phyloP scores from a whole-genome alignment of 2,113 vertebrate species.

The Tyrannus savana region DNA sequence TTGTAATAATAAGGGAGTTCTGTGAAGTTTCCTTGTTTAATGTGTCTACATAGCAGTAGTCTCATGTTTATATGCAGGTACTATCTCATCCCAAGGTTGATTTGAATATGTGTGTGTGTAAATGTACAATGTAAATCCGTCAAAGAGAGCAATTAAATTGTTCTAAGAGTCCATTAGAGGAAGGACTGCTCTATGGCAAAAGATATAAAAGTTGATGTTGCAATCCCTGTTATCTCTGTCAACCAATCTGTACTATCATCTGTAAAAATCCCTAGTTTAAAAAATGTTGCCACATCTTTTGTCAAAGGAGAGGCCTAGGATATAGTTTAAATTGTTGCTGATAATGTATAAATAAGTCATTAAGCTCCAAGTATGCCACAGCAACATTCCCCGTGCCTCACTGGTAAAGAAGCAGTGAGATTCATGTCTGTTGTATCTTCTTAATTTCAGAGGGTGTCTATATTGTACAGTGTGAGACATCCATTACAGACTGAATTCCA shows the following conservation, averaged over 20 bases:
- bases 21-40: not conserved
- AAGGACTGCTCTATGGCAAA: not conserved
- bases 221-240: not conserved
- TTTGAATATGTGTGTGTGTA: not conserved
- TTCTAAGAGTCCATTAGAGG: not conserved
- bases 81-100: not conserved
- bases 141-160: not conserved
- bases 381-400: not conserved
- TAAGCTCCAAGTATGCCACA: not conserved
- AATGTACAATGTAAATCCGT: not conserved
- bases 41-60: not conserved
- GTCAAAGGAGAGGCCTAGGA: not conserved
- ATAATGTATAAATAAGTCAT: not conserved
- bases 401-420: not conserved
- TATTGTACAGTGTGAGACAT: not conserved
- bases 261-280: not conserved
- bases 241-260: not conserved
- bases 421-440: not conserved
- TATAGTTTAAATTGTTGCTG: not conserved
- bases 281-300: not conserved
- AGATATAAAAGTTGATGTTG: not conserved
- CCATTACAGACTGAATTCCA: not conserved
- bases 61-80: not conserved
- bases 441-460: not conserved
- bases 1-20: not conserved